phyloP scores from a whole-genome alignment of 1,140 invertebrate species.

The Dryas iulia region DNA sequence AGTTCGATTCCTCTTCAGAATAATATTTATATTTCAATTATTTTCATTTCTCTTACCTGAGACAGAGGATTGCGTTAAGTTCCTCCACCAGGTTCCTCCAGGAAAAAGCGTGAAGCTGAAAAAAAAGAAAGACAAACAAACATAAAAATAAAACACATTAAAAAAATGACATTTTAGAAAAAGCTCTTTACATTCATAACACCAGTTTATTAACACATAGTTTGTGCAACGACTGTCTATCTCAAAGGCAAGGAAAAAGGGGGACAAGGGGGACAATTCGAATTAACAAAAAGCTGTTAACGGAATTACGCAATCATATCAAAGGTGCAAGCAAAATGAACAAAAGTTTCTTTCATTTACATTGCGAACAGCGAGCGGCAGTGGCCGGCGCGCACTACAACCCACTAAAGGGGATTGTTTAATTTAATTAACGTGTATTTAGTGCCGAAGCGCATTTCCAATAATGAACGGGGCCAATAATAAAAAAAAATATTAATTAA shows the following conservation, averaged over 20 bases:
- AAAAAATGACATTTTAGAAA: not conserved
- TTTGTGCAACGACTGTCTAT: not conserved
- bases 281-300: slow-evolving; percentile 7
- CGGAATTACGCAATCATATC: slow-evolving; percentile 9
- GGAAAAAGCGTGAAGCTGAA: no score
- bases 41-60: no score
- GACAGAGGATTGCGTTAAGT: no score
- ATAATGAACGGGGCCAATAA: not conserved
- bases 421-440: slow-evolving; percentile 12
- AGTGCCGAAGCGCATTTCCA: not conserved
- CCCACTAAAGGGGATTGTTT: slow-evolving; percentile 8
- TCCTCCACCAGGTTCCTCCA: no score
- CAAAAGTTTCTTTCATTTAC: slow-evolving; percentile 14
- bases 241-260: not conserved
- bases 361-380: not conserved
- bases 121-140: not conserved
- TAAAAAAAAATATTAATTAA: no score
- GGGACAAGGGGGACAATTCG: not conserved
- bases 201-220: not conserved
- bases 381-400: not conserved
- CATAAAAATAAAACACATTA: not conserved
- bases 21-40: no score
- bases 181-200: not conserved
- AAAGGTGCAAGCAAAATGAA: slow-evolving; percentile 19
- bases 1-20: no score